Conservation (phyloP, 2,797 vertebrate species). For the Rhabdophis nuchalis region DNA sequence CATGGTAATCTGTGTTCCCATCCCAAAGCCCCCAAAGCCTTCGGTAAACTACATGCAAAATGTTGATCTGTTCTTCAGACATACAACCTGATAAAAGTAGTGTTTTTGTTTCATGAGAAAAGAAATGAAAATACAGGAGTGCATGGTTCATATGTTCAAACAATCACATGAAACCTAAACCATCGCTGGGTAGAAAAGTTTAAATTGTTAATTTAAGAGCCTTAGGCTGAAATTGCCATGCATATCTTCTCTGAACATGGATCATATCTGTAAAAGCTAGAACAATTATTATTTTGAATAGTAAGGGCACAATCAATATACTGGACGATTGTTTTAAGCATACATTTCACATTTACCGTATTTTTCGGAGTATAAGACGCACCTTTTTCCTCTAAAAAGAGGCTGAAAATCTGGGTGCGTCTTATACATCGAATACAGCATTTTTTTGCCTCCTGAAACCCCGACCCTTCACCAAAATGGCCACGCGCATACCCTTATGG, state of each 20-base stretch:
- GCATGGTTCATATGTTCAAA: neutral
- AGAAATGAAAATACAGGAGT: neutral
- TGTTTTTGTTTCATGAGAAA: neutral
- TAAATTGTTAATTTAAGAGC: neutral
- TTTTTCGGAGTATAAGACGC: too few species aligned
- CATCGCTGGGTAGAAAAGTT: conserved; percentile 14
- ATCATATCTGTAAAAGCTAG: neutral
- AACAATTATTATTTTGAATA: neutral
- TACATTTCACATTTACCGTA: neutral
- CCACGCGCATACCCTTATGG: too few species aligned
- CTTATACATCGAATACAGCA: too few species aligned
- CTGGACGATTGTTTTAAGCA: neutral
- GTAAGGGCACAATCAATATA: neutral
- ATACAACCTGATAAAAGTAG: neutral
- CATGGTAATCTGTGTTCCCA: neutral
- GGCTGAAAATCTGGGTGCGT: too few species aligned
- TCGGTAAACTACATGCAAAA: neutral
- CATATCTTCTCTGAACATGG: neutral
- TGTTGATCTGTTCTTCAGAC: neutral
- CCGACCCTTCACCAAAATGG: too few species aligned
- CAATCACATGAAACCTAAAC: neutral
- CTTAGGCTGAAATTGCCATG: neutral
- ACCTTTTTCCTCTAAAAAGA: too few species aligned
- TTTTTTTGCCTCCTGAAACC: too few species aligned
- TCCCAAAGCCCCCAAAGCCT: neutral